These are phyloP conservation scores for Cryptocephalus primarius DNA, from an alignment of 2,888 invertebrate genomes.

Conservation along the genomic window DNA sequence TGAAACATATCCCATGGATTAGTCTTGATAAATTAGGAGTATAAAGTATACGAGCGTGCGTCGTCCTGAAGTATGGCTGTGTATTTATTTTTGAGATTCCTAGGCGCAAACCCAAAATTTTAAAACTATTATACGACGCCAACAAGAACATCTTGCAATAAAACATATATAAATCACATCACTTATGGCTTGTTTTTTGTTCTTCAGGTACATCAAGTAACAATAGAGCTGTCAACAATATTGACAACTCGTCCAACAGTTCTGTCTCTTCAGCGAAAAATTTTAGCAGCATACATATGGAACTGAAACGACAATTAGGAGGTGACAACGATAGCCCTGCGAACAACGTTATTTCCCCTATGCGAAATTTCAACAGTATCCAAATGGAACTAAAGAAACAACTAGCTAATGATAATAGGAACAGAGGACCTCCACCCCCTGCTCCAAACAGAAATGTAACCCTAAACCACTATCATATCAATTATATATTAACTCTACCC, in stretches of 20 bases:
- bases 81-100: no score
- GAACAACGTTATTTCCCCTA: constrained; percentile 13
- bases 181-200: background rate
- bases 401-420: constrained; percentile 32
- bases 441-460: constrained; percentile 50
- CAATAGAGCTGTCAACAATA: constrained; percentile 4
- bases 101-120: no score
- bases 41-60: no score
- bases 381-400: constrained; percentile 34
- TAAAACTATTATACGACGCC: no score
- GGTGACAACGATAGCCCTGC: constrained; percentile 4
- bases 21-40: no score
- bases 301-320: no score
- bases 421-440: constrained; percentile 61
- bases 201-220: constrained; percentile 8
- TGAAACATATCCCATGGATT: background rate
- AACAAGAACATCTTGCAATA: no score
- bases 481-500: background rate
- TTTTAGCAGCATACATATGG: constrained; percentile 16
- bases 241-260: constrained; percentile 6
- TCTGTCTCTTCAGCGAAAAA: constrained; percentile 19
- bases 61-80: no score
- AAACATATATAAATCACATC: no score
- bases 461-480: background rate
- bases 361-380: constrained; percentile 26